Conservation (phyloP, 2,888 invertebrate species). For the Allygus modestus region DNA sequence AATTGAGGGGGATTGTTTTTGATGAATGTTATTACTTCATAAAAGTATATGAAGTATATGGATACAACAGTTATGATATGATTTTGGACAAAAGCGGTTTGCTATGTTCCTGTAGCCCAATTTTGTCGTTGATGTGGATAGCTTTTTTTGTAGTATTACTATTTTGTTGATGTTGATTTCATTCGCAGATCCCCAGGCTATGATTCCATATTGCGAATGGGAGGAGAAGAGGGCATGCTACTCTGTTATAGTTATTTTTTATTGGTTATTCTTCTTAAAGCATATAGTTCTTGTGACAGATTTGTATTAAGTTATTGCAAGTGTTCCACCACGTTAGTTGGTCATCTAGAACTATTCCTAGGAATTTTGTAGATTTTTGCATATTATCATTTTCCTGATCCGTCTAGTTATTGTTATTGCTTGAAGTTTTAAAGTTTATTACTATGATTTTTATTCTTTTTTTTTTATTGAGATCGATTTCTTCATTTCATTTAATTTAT, state of each 20-base stretch:
- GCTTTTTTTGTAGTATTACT: slow-evolving; percentile 5
- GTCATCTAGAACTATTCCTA: neutral
- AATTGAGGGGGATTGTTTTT: neutral
- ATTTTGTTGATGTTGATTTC: neutral
- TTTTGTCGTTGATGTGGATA: neutral
- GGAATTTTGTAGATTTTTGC: neutral
- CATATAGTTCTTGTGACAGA: neutral
- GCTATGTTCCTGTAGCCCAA: neutral
- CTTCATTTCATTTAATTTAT: too few species aligned
- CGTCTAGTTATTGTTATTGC: neutral
- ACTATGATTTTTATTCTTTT: neutral
- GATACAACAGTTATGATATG: neutral
- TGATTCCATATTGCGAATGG: neutral
- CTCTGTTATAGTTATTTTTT: neutral
- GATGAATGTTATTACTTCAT: neutral
- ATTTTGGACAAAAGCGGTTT: neutral
- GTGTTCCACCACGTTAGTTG: neutral
- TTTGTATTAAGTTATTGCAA: neutral
- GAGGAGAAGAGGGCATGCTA: slow-evolving; percentile 8
- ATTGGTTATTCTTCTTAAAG: neutral
- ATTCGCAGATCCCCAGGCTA: slow-evolving; percentile 4
- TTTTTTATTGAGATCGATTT: neutral
- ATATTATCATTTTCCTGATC: neutral
- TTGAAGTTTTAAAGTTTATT: neutral
- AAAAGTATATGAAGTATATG: neutral